phyloP scores from a whole-genome alignment of 1,140 invertebrate genomes.

The Heterodera schachtii region DNA sequence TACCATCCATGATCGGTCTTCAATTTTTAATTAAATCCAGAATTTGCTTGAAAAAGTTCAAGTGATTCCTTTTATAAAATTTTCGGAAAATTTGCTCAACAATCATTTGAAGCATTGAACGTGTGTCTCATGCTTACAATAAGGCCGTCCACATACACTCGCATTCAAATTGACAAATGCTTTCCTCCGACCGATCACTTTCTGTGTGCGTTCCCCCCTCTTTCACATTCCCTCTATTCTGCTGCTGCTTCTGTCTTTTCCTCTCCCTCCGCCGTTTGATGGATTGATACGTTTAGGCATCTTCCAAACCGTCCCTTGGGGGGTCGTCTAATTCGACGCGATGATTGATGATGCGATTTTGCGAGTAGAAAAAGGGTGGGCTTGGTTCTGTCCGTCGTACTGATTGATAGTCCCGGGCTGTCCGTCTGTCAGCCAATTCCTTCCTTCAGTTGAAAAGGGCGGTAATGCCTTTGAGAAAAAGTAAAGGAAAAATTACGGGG shows the following conservation, averaged over 20 bases:
- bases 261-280: neutral
- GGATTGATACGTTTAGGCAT: constrained; percentile 2
- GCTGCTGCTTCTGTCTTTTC: neutral
- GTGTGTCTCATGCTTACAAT: too few species aligned
- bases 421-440: neutral
- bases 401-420: neutral
- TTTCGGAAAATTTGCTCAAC: too few species aligned
- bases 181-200: too few species aligned
- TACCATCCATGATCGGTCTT: too few species aligned
- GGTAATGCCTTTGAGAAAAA: neutral
- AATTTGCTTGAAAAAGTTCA: too few species aligned
- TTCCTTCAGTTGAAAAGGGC: neutral
- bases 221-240: neutral
- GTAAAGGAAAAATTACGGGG: neutral
- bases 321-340: neutral
- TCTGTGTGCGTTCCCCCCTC: neutral
- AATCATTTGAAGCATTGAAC: too few species aligned
- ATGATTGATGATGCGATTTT: neutral
- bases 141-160: too few species aligned
- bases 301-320: neutral
- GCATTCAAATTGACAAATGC: too few species aligned
- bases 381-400: neutral
- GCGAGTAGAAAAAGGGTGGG: neutral
- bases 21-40: too few species aligned
- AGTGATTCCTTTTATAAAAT: too few species aligned